Evolutionary conservation across 2,888 invertebrate genomes (phyloP), one percentile per base, ranked within the genome.

Genomic region (Pilophorus perplexus): DNA sequence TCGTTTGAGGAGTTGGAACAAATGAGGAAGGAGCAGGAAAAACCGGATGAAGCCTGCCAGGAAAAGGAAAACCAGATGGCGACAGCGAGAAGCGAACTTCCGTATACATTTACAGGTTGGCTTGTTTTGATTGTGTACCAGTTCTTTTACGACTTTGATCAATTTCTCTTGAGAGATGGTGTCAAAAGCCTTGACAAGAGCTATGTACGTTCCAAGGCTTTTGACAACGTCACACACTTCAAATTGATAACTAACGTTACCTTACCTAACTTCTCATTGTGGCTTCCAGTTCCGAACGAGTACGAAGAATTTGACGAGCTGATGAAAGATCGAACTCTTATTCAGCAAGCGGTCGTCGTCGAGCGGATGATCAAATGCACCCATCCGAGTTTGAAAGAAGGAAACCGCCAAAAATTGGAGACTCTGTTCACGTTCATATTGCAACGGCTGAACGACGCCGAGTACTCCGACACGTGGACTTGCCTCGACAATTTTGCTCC

Each of bases 281-380:
- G 81, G 1, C 78, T 81, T 76, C 60, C 78, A 78, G 82, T 85
- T 70, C 87, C 89, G 0, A 79, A 81, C 16, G 80, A 75, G 12
- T 87, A 85, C 74, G 84, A 87, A 67, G 81, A 81, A 66, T 80
- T 90, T 44, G 75, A 84, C 75, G 79, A 82, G 72, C 74, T 88
- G 62, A 76, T 94, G 16, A 75, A 79, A 52, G 80, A 82, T 38
- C 83, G 85, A 72, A 79, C 83, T 6, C 79, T 84, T 1, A 78
- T 82, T 12, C 84, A 90, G 73, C 88, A 90, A 73, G 79, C 83
- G 0, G 79, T 84, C 10, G 85, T 92, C 8, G 75, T 95, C 50
- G 87, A 89, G 74, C 84, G 90, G 73, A 84, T 96, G 71, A 87
- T 94, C 16, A 93, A 93, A 78, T 90, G 88, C 74, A 89, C 92